A percentile compares a stretch with the other conserved stretches of the same genome.
Conservation (phyloP, 2,113 vertebrate species). For the Takifugu flavidus region DNA sequence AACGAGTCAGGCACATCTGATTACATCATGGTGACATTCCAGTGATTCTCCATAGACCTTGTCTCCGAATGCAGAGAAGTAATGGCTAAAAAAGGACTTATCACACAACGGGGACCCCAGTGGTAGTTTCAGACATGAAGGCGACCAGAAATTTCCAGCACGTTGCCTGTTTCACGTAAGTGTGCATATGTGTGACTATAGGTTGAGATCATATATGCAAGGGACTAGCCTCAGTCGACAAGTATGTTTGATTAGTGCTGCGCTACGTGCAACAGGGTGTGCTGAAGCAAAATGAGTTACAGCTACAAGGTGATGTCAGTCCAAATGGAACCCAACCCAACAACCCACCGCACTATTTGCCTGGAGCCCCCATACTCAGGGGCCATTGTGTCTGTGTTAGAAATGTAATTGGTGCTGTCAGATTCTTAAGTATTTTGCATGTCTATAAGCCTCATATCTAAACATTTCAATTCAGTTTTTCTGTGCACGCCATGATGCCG, state of each 20-base stretch:
- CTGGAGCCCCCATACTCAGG: constrained; percentile 11
- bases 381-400: constrained; percentile 17
- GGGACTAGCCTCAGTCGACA: constrained; percentile 42
- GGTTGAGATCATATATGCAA: constrained; percentile 34
- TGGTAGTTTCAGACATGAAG: constrained; percentile 45
- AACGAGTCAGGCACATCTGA: constrained; percentile 47
- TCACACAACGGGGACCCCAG: constrained; percentile 59
- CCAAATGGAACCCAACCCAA: constrained; percentile 34
- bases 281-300: constrained; percentile 53
- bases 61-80: constrained; percentile 63
- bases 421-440: neutral
- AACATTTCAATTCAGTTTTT: constrained; percentile 1
- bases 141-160: constrained; percentile 41
- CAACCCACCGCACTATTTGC: constrained; percentile 39
- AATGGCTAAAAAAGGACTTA: constrained; percentile 35
- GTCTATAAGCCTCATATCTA: neutral
- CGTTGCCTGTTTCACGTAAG: constrained; percentile 21
- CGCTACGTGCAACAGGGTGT: constrained; percentile 37
- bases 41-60: constrained; percentile 50
- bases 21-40: constrained; percentile 59
- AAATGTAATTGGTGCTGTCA: constrained; percentile 4
- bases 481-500: neutral
- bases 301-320: constrained; percentile 64
- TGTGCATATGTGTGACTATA: constrained; percentile 30
- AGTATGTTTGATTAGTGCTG: constrained; percentile 64